A percentile compares a stretch with the other conserved stretches of the same genome.
These are phyloP conservation scores for Phytoseiulus persimilis DNA, from an alignment of 2,888 invertebrate genomes.

Conservation along the genomic window DNA sequence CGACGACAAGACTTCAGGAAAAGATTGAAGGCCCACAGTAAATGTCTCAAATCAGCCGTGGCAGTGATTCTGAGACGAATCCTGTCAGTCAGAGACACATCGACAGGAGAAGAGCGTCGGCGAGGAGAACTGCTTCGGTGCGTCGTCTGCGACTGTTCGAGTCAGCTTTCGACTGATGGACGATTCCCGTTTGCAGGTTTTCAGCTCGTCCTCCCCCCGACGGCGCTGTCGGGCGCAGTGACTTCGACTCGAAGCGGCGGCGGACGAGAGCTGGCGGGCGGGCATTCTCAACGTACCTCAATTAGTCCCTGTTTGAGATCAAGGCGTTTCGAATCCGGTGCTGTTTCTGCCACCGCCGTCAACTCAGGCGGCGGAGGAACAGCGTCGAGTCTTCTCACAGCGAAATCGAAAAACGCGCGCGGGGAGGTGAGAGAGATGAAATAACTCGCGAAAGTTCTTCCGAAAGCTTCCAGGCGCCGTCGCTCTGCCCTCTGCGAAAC, in stretches of 20 bases:
- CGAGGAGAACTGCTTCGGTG: background rate
- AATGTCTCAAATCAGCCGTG: background rate
- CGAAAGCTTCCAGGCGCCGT: no score
- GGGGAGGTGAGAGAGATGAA: background rate
- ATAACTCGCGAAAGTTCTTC: background rate
- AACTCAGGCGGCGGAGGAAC: background rate
- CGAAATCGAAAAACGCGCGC: background rate
- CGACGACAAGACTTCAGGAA: background rate
- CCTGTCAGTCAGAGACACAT: background rate
- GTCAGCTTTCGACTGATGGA: no score
- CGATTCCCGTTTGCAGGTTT: no score
- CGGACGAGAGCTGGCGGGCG: background rate
- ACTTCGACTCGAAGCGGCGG: no score
- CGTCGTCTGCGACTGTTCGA: no score
- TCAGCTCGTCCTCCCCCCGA: no score
- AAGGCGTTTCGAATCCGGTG: background rate
- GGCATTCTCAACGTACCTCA: background rate
- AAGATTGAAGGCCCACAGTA: background rate
- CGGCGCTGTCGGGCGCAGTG: no score
- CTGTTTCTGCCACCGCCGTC: background rate
- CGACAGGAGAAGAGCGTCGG: background rate
- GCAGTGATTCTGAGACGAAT: background rate
- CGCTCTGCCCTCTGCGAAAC: no score
- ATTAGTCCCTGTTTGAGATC: background rate
- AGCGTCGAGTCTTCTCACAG: background rate